Evolutionary conservation across 2,113 vertebrate species (phyloP).

Genomic region (Jaculus jaculus): DNA sequence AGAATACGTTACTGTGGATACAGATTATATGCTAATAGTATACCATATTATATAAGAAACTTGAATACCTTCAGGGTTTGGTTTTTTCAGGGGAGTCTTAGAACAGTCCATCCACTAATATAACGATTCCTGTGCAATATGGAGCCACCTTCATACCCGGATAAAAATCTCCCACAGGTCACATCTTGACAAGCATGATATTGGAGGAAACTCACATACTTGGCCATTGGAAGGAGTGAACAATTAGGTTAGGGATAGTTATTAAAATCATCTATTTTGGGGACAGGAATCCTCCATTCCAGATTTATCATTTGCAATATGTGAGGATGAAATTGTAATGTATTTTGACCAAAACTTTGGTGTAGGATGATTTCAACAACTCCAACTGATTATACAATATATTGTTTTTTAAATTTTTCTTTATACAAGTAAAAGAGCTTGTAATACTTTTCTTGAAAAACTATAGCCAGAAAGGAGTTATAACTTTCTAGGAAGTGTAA

Average conservation of each 20-base stretch:
- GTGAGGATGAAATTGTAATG: conserved; percentile 2
- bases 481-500: not conserved
- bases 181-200: not conserved
- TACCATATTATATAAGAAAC: not conserved
- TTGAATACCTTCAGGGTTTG: not conserved
- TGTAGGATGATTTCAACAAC: not conserved
- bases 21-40: not conserved
- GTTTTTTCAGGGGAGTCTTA: not conserved
- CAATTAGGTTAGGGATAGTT: not conserved
- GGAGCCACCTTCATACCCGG: not conserved
- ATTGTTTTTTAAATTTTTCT: conserved; percentile 15
- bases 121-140: not conserved
- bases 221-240: not conserved
- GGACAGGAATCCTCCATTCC: not conserved
- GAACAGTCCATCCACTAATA: not conserved
- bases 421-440: not conserved
- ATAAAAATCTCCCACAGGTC: not conserved
- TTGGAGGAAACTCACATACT: not conserved
- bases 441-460: not conserved
- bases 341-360: not conserved
- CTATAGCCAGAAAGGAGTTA: not conserved
- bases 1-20: not conserved
- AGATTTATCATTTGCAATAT: not conserved
- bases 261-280: not conserved
- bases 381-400: not conserved